phyloP scores from a whole-genome alignment of 2,888 invertebrate species.

The Ophraella communa region DNA sequence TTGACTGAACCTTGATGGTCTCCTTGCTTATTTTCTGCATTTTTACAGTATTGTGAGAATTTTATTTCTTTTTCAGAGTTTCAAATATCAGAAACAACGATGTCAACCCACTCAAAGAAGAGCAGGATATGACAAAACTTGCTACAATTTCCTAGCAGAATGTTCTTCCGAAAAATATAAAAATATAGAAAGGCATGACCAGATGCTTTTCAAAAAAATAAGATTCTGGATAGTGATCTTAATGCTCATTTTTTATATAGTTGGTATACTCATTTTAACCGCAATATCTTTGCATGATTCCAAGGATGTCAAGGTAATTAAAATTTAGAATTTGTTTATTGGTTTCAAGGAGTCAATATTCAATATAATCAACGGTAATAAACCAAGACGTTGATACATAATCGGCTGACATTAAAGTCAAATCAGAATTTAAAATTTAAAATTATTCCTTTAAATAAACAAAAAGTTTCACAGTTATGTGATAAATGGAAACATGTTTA shows the following conservation, averaged over 20 bases:
- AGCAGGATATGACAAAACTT: background rate
- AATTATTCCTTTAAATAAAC: too few relatives aligned
- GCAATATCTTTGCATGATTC: slow-evolving; percentile 59
- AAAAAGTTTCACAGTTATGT: too few relatives aligned
- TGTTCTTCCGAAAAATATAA: slow-evolving; percentile 3
- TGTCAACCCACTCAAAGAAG: background rate
- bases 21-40: too few relatives aligned
- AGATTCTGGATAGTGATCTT: slow-evolving; percentile 59
- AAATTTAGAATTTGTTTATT: too few relatives aligned
- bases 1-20: too few relatives aligned
- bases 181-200: slow-evolving; percentile 46
- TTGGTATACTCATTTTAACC: slow-evolving; percentile 59
- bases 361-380: too few relatives aligned
- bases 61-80: background rate
- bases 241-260: slow-evolving; percentile 58
- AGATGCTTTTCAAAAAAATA: slow-evolving; percentile 57
- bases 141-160: background rate
- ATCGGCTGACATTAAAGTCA: too few relatives aligned
- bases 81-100: background rate
- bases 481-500: too few relatives aligned
- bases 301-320: slow-evolving; percentile 40
- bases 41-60: background rate
- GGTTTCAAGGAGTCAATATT: too few relatives aligned
- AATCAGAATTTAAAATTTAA: too few relatives aligned
- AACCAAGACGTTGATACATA: too few relatives aligned